Evolutionary conservation across 2,113 vertebrate genomes (phyloP).

Genomic region (Isurus oxyrinchus): DNA sequence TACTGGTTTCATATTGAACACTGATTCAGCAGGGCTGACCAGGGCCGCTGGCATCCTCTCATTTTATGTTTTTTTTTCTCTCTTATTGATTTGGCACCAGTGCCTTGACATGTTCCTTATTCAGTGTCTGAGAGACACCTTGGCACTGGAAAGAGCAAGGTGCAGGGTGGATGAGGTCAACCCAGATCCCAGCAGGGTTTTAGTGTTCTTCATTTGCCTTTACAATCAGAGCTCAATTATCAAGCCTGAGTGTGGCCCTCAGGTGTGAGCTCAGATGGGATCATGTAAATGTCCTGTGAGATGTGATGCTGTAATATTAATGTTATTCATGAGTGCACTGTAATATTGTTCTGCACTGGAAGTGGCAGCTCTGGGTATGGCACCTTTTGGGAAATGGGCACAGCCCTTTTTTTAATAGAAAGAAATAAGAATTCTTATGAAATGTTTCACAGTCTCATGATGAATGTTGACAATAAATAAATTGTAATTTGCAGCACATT

Average conservation of each 20-base stretch:
- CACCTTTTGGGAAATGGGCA: constrained; percentile 34
- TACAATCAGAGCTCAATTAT: constrained; percentile 61
- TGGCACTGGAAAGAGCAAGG: constrained; percentile 66
- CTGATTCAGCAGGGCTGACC: constrained; percentile 48
- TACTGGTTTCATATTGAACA: constrained; percentile 54
- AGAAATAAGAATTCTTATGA: background rate
- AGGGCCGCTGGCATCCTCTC: background rate
- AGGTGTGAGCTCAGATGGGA: constrained; percentile 72
- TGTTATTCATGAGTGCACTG: constrained; percentile 53
- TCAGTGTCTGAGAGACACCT: constrained; percentile 67
- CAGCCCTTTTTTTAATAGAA: constrained; percentile 10
- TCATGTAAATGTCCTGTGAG: constrained; percentile 74
- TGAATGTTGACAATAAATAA: constrained; percentile 1
- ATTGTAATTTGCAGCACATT: background rate
- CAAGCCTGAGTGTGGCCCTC: constrained; percentile 65
- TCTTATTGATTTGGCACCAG: constrained; percentile 63
- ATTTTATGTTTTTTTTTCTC: constrained; percentile 41
- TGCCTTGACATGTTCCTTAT: constrained; percentile 70
- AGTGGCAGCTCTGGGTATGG: constrained; percentile 25
- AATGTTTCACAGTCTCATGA: background rate
- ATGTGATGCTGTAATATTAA: constrained; percentile 65
- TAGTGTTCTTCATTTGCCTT: constrained; percentile 77
- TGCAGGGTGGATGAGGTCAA: constrained; percentile 64
- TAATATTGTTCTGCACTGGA: constrained; percentile 69
- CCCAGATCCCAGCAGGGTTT: constrained; percentile 65